Base-by-base conservation (phyloP, 2,113 vertebrate genomes). In the Tamias sibiricus region DNA sequence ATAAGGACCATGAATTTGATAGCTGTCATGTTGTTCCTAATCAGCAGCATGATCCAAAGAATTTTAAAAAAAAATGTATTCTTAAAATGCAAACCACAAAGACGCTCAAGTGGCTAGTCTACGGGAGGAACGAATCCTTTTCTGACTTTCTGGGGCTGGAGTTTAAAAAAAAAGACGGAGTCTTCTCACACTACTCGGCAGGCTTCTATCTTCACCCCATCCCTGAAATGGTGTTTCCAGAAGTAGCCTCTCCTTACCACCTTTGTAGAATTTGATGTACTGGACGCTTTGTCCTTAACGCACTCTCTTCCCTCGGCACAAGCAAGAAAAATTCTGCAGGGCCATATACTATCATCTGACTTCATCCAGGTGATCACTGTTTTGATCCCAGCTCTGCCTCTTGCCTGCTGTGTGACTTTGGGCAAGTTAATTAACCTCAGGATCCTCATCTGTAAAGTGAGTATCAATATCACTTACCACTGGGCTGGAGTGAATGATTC, bases 1-100 rank as follows among this genome's bases (percentile, higher is more conserved):
- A 69, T 71, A 87, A 85, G 82, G 44, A 49, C 94, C 83, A 5
- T 84, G 71, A 96, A 93, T 94, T 96, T 97, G 94, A 95, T 87
- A 93, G 71, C 71, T 77, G 64, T 89, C 42, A 44, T 96, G 59
- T 69, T 97, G 87, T 95, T 96, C 83, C 94, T 89, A 94, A 94
- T 93, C 22, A 52, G 26, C 68, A 85, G 71, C 57, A 49, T 97
- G 88, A 88, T 85, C 96, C 79, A 91, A 96, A 91, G 59, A 96
- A 69, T 69, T 95, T 93, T 8, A 5, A 26, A 62, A 57, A 0
- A 64, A 97, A 84, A 82, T 84, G 52, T 89, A 24, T 81, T 92
- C 75, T 81, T 94, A 71, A 94, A 85, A 83, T 44, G 47, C 66
- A 94, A 91, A 82, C 82, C 44, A 37, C 77, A 54, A 54, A 90